phyloP scores from a whole-genome alignment of 2,797 vertebrate genomes.

The Peromyscus melanophrys region DNA sequence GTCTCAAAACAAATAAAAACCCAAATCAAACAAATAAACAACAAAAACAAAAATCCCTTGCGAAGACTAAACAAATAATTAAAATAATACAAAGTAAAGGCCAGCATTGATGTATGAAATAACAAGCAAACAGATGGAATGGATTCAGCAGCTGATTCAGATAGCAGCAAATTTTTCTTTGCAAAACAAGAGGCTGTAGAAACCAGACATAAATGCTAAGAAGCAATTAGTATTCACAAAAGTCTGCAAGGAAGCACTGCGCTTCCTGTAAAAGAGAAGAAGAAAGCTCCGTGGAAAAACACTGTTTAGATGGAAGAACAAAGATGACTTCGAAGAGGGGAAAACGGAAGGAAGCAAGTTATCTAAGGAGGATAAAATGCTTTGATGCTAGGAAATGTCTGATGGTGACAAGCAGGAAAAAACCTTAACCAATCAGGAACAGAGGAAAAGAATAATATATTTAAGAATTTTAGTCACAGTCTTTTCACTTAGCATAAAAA shows the following conservation, averaged over 20 bases:
- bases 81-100: neutral
- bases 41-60: neutral
- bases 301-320: neutral
- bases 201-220: neutral
- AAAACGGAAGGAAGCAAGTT: neutral
- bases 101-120: neutral
- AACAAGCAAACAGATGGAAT: neutral
- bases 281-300: neutral
- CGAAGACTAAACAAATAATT: neutral
- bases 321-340: neutral
- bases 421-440: neutral
- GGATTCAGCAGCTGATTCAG: neutral
- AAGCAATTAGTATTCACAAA: neutral
- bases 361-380: neutral
- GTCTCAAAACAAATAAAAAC: neutral
- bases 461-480: neutral
- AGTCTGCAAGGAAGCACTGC: neutral
- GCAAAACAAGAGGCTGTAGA: neutral
- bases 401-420: neutral
- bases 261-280: neutral
- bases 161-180: slow-evolving; percentile 16
- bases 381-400: neutral
- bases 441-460: neutral
- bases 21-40: neutral
- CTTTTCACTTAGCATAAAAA: neutral